A percentile compares a stretch with the other conserved stretches of the same genome.
Conservation (phyloP, 2,113 vertebrate genomes). For the Centrocercus urophasianus region DNA sequence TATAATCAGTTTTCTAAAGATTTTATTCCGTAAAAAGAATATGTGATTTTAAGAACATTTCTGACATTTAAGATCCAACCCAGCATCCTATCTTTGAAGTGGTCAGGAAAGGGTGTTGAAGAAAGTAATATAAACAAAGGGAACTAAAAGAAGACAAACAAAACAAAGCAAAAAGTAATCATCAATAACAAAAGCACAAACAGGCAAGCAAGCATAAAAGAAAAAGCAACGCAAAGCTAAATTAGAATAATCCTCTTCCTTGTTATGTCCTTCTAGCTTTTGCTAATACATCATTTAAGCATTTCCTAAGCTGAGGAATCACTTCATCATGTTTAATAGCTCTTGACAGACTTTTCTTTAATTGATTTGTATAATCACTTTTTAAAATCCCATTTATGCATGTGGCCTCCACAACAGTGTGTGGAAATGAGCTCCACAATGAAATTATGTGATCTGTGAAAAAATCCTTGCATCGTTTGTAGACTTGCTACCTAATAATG, state of each 20-base stretch:
- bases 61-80: background rate
- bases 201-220: background rate
- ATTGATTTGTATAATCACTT: conserved; percentile 33
- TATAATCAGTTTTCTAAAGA: conserved; percentile 17
- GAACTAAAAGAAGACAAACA: background rate
- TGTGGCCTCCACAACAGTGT: background rate
- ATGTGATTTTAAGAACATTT: conserved; percentile 7
- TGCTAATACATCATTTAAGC: background rate
- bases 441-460: background rate
- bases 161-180: background rate
- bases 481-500: background rate
- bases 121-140: background rate
- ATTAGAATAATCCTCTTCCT: background rate
- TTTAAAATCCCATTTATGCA: conserved; percentile 16
- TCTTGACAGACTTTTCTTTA: conserved; percentile 6
- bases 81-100: background rate
- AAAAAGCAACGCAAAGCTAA: background rate
- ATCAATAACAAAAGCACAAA: background rate
- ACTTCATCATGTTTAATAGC: conserved; percentile 18
- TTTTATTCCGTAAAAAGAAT: conserved; percentile 15
- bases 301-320: background rate
- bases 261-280: background rate
- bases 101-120: background rate
- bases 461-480: background rate
- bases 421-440: background rate